phyloP scores from a whole-genome alignment of 2,888 invertebrate genomes.

The Plutella xylostella region DNA sequence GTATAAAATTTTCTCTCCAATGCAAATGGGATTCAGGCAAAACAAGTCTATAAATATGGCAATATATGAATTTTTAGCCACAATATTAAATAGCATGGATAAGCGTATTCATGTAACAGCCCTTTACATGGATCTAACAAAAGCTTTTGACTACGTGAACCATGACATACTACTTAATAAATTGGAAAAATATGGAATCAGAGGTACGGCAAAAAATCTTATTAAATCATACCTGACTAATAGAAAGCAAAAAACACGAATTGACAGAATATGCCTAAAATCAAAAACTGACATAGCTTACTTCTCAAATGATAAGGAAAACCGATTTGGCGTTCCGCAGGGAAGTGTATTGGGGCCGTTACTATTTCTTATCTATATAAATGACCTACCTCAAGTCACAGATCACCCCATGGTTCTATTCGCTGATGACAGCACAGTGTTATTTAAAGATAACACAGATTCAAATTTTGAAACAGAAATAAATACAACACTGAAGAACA shows the following conservation, averaged over 20 bases:
- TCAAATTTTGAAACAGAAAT: not conserved
- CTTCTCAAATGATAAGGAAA: not conserved
- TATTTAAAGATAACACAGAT: not conserved
- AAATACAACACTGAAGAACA: not conserved
- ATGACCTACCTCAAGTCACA: not conserved
- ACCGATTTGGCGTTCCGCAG: not conserved
- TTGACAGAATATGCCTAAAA: not conserved
- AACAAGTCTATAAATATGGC: too few species aligned
- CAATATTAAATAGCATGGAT: too few species aligned
- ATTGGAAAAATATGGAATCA: not conserved
- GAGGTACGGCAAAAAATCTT: not conserved
- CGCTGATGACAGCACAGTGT: not conserved
- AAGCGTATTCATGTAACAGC: conserved; percentile 3
- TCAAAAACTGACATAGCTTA: not conserved
- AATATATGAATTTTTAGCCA: too few species aligned
- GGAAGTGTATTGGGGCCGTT: not conserved
- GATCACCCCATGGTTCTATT: not conserved
- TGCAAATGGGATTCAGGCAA: too few species aligned
- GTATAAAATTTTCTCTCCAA: too few species aligned
- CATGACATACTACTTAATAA: not conserved
- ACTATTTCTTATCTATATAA: not conserved
- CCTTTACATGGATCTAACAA: conserved; percentile 5
- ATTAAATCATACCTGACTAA: not conserved
- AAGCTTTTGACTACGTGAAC: conserved; percentile 3
- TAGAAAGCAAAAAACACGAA: not conserved